Evolutionary conservation across 2,113 vertebrate species (phyloP).

Genomic region (Phalacrocorax aristotelis): DNA sequence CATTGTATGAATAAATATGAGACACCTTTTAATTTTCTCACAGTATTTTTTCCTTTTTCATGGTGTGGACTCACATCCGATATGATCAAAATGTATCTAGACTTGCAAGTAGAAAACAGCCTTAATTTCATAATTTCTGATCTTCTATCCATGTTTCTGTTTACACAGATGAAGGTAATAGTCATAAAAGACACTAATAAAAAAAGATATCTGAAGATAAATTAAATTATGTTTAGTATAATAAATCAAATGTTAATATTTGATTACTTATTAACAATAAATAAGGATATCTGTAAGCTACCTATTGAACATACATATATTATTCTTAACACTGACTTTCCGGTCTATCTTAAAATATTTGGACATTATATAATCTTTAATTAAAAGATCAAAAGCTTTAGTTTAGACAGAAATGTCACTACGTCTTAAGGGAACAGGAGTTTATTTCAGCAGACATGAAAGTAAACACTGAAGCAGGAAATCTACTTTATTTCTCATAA

Average conservation of each 20-base stretch:
- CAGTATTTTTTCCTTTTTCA: background rate
- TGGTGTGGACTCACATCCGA: background rate
- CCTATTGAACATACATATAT: background rate
- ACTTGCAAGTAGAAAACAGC: background rate
- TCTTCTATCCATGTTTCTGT: background rate
- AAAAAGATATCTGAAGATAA: background rate
- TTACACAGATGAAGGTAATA: background rate
- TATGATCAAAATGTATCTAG: rapidly evolving
- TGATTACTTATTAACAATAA: background rate
- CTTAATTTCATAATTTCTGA: background rate
- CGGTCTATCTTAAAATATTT: constrained; percentile 33
- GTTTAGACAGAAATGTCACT: constrained; percentile 31
- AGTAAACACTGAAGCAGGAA: background rate
- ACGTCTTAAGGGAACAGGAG: background rate
- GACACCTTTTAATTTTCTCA: background rate
- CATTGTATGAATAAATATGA: background rate
- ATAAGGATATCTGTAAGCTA: background rate
- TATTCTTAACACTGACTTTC: background rate
- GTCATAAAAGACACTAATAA: background rate
- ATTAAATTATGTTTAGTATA: background rate
- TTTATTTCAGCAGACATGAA: constrained; percentile 6
- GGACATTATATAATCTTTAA: constrained; percentile 9
- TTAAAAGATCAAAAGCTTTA: constrained; percentile 20
- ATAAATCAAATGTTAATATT: background rate
- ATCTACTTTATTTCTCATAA: background rate